Conservation (phyloP, 2,888 invertebrate genomes). For the Chironomus riparius region DNA sequence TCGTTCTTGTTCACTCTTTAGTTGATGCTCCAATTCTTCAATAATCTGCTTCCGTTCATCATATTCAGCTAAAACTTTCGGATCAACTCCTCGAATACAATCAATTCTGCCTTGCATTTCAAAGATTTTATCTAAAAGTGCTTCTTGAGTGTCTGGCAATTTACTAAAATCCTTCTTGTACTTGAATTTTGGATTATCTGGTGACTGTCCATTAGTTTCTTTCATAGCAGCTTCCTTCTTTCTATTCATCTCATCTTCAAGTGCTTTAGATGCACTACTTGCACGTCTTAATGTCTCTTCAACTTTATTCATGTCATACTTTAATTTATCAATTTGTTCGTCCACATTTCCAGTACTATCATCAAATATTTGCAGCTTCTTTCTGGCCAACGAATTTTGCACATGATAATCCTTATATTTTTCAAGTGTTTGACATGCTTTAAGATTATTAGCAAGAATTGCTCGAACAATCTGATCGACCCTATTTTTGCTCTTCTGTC, state of each 20-base stretch:
- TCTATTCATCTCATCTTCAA: slow-evolving; percentile 44
- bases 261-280: slow-evolving; percentile 34
- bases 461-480: slow-evolving; percentile 33
- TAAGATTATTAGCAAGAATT: slow-evolving; percentile 34
- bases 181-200: slow-evolving; percentile 50
- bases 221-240: slow-evolving; percentile 48
- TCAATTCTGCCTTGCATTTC: slow-evolving; percentile 55
- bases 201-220: slow-evolving; percentile 48
- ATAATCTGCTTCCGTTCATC: slow-evolving; percentile 37
- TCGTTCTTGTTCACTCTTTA: slow-evolving; percentile 43
- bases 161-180: slow-evolving; percentile 45
- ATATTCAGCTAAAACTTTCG: slow-evolving; percentile 31
- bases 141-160: slow-evolving; percentile 47
- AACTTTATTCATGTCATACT: slow-evolving; percentile 30
- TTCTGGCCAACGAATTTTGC: slow-evolving; percentile 30
- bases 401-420: slow-evolving; percentile 34
- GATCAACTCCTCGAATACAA: slow-evolving; percentile 49
- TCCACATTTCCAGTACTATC: slow-evolving; percentile 38
- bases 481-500: slow-evolving; percentile 31
- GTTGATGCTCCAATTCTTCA: slow-evolving; percentile 52
- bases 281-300: slow-evolving; percentile 31
- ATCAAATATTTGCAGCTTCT: slow-evolving; percentile 31
- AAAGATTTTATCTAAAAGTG: slow-evolving; percentile 48
- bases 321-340: slow-evolving; percentile 36
- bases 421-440: slow-evolving; percentile 34